These are phyloP conservation scores for Lithosia quadra DNA, from an alignment of 2,888 invertebrate genomes.

Conservation along the genomic window DNA sequence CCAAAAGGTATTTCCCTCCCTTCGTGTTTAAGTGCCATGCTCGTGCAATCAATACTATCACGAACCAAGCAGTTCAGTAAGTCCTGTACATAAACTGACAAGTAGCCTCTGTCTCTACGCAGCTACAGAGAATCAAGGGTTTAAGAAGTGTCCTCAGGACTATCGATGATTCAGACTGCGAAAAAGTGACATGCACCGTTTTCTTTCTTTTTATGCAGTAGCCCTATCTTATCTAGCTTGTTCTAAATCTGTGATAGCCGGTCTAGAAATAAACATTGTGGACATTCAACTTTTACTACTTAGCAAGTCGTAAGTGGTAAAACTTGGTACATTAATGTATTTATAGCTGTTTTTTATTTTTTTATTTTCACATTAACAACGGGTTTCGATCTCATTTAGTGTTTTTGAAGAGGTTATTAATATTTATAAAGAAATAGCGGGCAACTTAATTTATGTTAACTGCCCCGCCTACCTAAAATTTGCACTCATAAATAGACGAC, in stretches of 20 bases:
- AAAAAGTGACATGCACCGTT: too few relatives aligned
- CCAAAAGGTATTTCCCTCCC: too few relatives aligned
- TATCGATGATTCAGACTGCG: too few relatives aligned
- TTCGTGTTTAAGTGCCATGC: too few relatives aligned
- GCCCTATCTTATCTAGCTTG: not conserved
- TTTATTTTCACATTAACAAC: not conserved
- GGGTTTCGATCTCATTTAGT: not conserved
- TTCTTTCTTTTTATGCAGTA: too few relatives aligned
- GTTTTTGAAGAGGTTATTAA: not conserved
- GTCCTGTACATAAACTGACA: too few relatives aligned
- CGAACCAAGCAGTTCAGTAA: too few relatives aligned
- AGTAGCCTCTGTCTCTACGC: too few relatives aligned
- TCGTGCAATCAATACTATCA: too few relatives aligned
- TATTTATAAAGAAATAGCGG: not conserved
- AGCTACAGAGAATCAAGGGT: too few relatives aligned
- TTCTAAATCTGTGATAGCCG: not conserved
- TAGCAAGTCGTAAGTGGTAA: not conserved
- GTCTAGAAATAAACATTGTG: not conserved
- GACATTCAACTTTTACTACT: not conserved
- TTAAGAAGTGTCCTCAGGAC: too few relatives aligned
- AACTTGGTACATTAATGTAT: slow-evolving; percentile 1
- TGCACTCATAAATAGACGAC: too few relatives aligned
- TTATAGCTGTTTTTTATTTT: not conserved
- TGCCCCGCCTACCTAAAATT: not conserved
- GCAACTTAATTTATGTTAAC: not conserved